Evolutionary conservation across 2,797 vertebrate genomes (phyloP), one percentile per base, ranked within the genome.

Genomic region (Cossypha polioptera): DNA sequence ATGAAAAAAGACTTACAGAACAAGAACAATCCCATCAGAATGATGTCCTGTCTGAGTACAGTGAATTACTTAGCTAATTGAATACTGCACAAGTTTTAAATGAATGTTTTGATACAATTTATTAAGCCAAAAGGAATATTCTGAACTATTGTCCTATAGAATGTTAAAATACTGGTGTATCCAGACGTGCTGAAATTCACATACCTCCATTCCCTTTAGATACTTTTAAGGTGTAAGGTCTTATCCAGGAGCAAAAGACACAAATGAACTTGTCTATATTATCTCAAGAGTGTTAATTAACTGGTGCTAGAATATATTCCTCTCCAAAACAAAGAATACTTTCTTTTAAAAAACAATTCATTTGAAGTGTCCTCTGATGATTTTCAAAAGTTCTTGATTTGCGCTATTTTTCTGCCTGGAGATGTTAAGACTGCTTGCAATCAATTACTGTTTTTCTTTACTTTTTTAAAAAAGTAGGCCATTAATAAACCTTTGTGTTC

Each of bases 271-370:
- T 36, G 3, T 29, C 16, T 20, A 20, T 16, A 15, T 48, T 57
- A 19, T 59, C 9, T 51, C 5, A 20, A 54, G 88, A 59, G 21
- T 9, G 13, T n/a, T 7, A 67, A 2, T n/a, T 55, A 82, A 51
- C 15, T 29, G 16, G 8, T 38, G 6, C 7, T 63, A 36, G 5
- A 18, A 33, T 42, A 4, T 25, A 36, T 57, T 50, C 48, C 3
- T 43, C 20, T 58, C 7, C 6, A 29, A 88, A 82, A n/a, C 5
- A 51, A 9, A 24, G 1, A 63, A 8, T 11, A 14, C 19, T 55
- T n/a, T 14, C 21, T 50, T 25, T 17, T 7, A 5, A 1, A 11
- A 28, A 71, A 48, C 16, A 6, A 7, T 15, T 28, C 0, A 38
- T 42, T 36, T 73, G 13, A 74, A 16, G 4, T 43, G 18, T 61